phyloP scores from a whole-genome alignment of 2,113 vertebrate species.

The Murina feae region DNA sequence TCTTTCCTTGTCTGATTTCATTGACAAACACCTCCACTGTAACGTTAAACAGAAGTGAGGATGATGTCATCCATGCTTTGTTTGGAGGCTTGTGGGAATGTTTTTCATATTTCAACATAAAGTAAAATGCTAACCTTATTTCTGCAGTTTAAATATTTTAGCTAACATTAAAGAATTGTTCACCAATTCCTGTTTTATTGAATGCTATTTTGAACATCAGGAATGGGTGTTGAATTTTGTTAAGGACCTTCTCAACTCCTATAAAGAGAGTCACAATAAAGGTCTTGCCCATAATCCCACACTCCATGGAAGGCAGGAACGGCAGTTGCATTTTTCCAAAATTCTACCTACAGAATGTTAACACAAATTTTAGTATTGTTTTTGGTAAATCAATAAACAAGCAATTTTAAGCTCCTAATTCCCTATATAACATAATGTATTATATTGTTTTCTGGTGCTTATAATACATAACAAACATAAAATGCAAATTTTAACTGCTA shows the following conservation, averaged over 20 bases:
- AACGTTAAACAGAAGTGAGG: not conserved
- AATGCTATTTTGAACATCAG: not conserved
- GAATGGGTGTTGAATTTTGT: not conserved
- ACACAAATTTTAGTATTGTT: not conserved
- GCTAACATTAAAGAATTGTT: not conserved
- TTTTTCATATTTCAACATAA: not conserved
- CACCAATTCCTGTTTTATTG: not conserved
- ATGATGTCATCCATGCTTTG: not conserved
- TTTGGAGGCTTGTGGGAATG: not conserved
- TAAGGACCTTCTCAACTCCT: not conserved
- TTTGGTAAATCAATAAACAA: slow-evolving; percentile 34
- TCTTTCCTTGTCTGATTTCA: not conserved
- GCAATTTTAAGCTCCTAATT: not conserved
- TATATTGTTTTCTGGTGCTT: not conserved
- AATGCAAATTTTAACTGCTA: not conserved
- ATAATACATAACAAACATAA: not conserved
- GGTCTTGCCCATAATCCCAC: not conserved
- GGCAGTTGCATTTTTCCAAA: not conserved
- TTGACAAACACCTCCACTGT: not conserved
- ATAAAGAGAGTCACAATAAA: not conserved
- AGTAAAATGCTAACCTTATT: not conserved
- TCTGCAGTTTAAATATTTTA: not conserved
- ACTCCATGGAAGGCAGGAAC: not conserved
- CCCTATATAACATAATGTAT: not conserved
- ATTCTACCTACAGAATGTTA: not conserved